These are phyloP conservation scores for Rhegmatorhina hoffmannsi DNA, from an alignment of 2,113 vertebrate species.

Conservation along the genomic window DNA sequence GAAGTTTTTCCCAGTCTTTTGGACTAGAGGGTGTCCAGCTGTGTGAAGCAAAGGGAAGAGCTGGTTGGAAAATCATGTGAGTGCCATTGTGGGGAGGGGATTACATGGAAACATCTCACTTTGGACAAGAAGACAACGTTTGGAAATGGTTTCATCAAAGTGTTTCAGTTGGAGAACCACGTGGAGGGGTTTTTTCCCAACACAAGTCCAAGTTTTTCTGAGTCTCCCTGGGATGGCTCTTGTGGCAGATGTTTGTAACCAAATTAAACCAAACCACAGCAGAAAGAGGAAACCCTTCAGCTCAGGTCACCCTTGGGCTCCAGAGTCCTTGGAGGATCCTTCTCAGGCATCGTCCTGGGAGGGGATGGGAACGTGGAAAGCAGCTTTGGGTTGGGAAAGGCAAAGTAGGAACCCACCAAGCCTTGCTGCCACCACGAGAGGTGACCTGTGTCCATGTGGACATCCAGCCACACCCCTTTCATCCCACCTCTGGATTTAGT, in stretches of 20 bases:
- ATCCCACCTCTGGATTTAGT: neutral
- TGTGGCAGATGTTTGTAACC: neutral
- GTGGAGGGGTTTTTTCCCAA: neutral
- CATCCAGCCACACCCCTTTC: neutral
- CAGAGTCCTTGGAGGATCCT: neutral
- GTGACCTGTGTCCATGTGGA: neutral
- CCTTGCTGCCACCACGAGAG: neutral
- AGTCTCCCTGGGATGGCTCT: neutral
- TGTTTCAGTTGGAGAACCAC: neutral
- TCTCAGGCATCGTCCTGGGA: neutral
- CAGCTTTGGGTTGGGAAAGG: neutral
- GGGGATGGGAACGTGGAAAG: neutral
- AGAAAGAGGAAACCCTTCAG: neutral
- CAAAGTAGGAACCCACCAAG: neutral
- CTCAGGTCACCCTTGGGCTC: neutral
- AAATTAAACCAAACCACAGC: neutral
- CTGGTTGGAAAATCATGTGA: neutral
- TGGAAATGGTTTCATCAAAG: neutral
- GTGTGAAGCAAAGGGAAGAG: neutral
- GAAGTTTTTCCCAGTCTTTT: neutral
- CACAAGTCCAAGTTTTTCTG: neutral
- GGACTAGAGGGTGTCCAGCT: neutral
- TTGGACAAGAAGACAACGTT: neutral
- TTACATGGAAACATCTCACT: neutral
- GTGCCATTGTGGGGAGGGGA: neutral